Percentiles rank a stretch among this genome's conserved stretches.
phyloP scores from a whole-genome alignment of 2,113 vertebrate species.

The Pachyramphus minor region DNA sequence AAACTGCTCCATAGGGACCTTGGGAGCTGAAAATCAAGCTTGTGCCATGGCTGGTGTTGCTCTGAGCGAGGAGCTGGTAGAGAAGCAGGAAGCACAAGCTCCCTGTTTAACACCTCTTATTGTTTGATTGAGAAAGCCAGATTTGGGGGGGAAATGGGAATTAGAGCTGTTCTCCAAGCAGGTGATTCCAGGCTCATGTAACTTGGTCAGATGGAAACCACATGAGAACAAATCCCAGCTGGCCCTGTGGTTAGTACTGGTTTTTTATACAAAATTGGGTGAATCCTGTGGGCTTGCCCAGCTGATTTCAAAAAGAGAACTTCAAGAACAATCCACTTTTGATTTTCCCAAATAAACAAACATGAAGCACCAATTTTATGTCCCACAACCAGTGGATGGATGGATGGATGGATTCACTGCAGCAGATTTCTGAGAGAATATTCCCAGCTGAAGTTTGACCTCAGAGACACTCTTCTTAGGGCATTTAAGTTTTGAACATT shows the following conservation, averaged over 20 bases:
- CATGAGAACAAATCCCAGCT: neutral
- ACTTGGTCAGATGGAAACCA: neutral
- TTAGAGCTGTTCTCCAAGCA: neutral
- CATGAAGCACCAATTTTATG: neutral
- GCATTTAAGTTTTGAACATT: neutral
- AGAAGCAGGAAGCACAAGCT: neutral
- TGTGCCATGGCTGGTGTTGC: fast-evolving
- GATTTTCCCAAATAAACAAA: neutral
- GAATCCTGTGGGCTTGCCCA: neutral
- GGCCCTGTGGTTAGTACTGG: neutral
- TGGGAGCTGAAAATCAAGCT: fast-evolving
- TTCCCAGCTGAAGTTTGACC: neutral
- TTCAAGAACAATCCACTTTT: neutral
- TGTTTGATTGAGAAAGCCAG: neutral
- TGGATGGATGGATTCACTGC: neutral
- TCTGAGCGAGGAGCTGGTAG: neutral
- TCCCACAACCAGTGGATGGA: neutral
- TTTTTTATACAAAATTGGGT: neutral
- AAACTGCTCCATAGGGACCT: neutral
- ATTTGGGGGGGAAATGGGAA: neutral
- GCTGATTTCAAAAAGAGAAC: neutral
- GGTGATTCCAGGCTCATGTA: neutral
- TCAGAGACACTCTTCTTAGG: neutral
- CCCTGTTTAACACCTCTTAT: neutral
- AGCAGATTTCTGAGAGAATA: neutral